Conservation (phyloP, 1,140 invertebrate species). For the Dreissena polymorpha region DNA sequence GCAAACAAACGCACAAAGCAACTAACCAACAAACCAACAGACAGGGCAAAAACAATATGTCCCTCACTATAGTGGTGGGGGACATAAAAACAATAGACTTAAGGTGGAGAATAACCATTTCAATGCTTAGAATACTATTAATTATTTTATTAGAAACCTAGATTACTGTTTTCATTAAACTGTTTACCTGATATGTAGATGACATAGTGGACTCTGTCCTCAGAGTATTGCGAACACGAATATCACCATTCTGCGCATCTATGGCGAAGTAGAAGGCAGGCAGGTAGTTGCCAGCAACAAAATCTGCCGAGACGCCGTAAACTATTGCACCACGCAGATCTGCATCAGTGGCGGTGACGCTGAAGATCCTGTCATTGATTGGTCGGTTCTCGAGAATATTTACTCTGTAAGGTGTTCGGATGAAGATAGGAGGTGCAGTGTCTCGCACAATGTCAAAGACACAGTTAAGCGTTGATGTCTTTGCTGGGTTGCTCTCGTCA, state of each 20-base stretch:
- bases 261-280: slow-evolving; percentile 64
- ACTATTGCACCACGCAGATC: slow-evolving; percentile 77
- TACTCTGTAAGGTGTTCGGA: slow-evolving; percentile 57
- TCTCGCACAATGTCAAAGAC: slow-evolving; percentile 49
- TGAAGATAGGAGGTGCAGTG: slow-evolving; percentile 62
- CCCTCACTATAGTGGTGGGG: too few relatives aligned
- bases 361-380: slow-evolving; percentile 55
- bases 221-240: slow-evolving; percentile 57
- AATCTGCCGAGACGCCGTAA: slow-evolving; percentile 52
- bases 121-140: too few relatives aligned
- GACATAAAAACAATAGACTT: too few relatives aligned
- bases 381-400: slow-evolving; percentile 55
- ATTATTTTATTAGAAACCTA: too few relatives aligned
- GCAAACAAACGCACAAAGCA: too few relatives aligned
- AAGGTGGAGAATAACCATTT: too few relatives aligned
- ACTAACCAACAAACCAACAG: too few relatives aligned
- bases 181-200: slow-evolving; percentile 30
- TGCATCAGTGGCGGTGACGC: slow-evolving; percentile 78
- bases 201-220: slow-evolving; percentile 45
- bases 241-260: slow-evolving; percentile 52
- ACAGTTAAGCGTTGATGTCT: slow-evolving; percentile 31
- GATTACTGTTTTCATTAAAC: too few relatives aligned
- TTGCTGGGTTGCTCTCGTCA: slow-evolving; percentile 54
- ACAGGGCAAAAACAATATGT: too few relatives aligned
- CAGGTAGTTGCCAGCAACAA: slow-evolving; percentile 62